phyloP scores from a whole-genome alignment of 2,888 invertebrate genomes.

The Margaritifera margaritifera region DNA sequence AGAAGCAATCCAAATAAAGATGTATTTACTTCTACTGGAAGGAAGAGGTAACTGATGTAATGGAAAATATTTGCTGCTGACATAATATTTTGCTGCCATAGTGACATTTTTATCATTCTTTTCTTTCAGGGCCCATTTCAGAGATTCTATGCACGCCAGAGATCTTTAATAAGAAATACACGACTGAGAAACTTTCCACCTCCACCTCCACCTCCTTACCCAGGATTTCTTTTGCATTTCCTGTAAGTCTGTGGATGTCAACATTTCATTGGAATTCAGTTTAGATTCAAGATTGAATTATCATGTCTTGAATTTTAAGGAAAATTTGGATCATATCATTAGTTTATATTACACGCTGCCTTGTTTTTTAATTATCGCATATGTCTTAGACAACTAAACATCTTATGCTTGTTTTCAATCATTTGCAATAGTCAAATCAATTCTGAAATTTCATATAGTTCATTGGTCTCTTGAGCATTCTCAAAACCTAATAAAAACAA shows the following conservation, averaged over 20 bases:
- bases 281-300: too few species aligned
- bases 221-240: conserved; percentile 89
- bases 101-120: not conserved
- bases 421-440: too few species aligned
- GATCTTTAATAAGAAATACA: conserved; percentile 52
- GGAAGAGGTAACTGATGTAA: not conserved
- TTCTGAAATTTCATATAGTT: too few species aligned
- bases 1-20: too few species aligned
- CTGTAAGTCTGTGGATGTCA: conserved; percentile 68
- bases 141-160: conserved; percentile 52
- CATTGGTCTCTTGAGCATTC: too few species aligned
- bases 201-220: conserved; percentile 75
- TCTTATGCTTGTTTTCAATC: too few species aligned
- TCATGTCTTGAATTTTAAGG: too few species aligned
- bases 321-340: too few species aligned
- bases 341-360: too few species aligned
- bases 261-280: not conserved
- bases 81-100: not conserved
- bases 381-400: too few species aligned
- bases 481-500: too few species aligned
- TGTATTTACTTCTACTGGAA: not conserved
- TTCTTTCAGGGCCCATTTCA: conserved; percentile 63
- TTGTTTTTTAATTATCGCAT: too few species aligned
- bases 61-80: not conserved
- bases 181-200: conserved; percentile 63